phyloP scores from a whole-genome alignment of 2,888 invertebrate species.

The Drosophila emarginata region DNA sequence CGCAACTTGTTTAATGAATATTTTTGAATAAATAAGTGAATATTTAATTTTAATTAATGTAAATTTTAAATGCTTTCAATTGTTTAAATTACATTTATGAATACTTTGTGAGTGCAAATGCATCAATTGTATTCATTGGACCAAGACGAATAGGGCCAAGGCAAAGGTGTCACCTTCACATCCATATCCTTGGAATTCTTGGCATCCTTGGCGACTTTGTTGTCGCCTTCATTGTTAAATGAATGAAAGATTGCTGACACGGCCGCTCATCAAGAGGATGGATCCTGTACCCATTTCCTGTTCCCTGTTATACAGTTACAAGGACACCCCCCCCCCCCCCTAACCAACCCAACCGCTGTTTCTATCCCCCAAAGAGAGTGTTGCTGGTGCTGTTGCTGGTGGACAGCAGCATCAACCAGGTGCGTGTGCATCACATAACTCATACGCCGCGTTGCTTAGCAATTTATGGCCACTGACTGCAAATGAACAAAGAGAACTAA shows the following conservation, averaged over 20 bases:
- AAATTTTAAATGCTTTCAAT: too few species aligned
- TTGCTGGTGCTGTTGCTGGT: conserved; percentile 8
- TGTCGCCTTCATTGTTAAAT: conserved; percentile 65
- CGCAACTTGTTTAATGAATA: too few species aligned
- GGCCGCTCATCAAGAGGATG: conserved; percentile 48
- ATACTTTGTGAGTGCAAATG: not conserved
- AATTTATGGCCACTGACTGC: conserved; percentile 67
- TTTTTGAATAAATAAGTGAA: too few species aligned
- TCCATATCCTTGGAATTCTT: conserved; percentile 8
- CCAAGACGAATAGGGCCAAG: not conserved
- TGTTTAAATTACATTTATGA: too few species aligned
- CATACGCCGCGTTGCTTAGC: conserved; percentile 60
- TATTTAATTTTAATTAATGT: too few species aligned
- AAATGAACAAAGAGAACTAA: conserved; percentile 65
- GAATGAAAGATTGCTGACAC: conserved; percentile 71
- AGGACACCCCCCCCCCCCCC: not conserved
- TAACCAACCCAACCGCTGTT: not conserved
- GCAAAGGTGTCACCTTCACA: not conserved
- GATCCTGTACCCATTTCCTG: conserved; percentile 14
- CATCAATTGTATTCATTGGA: not conserved
- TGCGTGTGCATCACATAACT: conserved; percentile 59
- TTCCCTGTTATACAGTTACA: not conserved
- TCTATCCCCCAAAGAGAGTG: not conserved
- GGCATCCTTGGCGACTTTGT: conserved; percentile 14
- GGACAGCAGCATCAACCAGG: conserved; percentile 1